These are phyloP conservation scores for Tylochromis polylepis DNA, from an alignment of 2,113 vertebrate genomes.

Conservation along the genomic window DNA sequence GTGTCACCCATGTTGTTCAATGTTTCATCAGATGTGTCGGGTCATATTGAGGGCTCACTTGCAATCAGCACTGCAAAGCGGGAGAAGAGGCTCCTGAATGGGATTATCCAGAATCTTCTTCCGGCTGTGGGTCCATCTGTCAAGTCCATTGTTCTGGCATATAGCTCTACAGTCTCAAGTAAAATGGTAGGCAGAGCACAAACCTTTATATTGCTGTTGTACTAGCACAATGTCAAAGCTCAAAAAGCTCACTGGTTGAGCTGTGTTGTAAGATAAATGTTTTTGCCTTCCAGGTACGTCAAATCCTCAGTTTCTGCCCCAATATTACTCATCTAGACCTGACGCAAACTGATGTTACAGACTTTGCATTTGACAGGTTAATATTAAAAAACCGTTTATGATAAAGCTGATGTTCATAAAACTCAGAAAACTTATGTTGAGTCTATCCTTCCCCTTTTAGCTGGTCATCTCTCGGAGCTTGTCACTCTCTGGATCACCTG, in stretches of 20 bases:
- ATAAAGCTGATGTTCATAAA: neutral
- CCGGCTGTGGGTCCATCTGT: constrained; percentile 85
- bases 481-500: constrained; percentile 82
- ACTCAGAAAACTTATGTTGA: neutral
- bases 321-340: constrained; percentile 90
- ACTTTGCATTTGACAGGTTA: constrained; percentile 75
- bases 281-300: constrained; percentile 79
- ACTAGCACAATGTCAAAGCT: neutral
- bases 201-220: neutral
- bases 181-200: constrained; percentile 86
- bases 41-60: constrained; percentile 66
- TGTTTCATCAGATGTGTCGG: constrained; percentile 77
- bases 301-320: constrained; percentile 91
- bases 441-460: constrained; percentile 53
- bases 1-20: neutral
- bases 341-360: constrained; percentile 89
- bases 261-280: neutral
- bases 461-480: constrained; percentile 84
- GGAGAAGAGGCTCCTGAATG: constrained; percentile 88
- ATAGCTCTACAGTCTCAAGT: constrained; percentile 89
- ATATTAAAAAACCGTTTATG: neutral
- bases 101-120: constrained; percentile 88
- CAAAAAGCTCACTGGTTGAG: neutral
- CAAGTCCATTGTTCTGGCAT: constrained; percentile 88
- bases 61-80: constrained; percentile 82